Evolutionary conservation across 2,888 invertebrate genomes (phyloP).

Genomic region (Papilio demoleus): DNA sequence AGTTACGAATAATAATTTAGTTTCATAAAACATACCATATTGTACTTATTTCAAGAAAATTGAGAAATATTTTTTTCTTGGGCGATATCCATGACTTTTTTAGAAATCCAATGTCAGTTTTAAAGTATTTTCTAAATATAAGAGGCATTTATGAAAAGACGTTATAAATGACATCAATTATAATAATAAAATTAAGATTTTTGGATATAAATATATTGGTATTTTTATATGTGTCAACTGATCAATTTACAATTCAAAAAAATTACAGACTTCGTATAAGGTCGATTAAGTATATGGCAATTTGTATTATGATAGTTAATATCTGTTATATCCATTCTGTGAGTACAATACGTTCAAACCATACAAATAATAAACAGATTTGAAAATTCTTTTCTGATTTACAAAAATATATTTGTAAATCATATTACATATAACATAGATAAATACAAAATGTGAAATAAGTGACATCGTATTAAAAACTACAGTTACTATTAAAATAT

Average conservation of each 20-base stretch:
- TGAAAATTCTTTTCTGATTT: slow-evolving; percentile 2
- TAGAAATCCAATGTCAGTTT: slow-evolving; percentile 25
- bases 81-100: slow-evolving; percentile 28
- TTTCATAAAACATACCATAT: neutral
- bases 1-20: neutral
- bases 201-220: too few relatives aligned
- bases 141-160: slow-evolving; percentile 36
- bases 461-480: too few relatives aligned
- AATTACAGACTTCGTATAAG: neutral
- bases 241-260: neutral
- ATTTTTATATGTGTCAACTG: too few relatives aligned
- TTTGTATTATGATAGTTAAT: too few relatives aligned
- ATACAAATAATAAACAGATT: too few relatives aligned
- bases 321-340: too few relatives aligned
- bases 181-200: slow-evolving; percentile 2
- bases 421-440: too few relatives aligned
- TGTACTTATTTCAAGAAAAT: neutral
- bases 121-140: slow-evolving; percentile 10
- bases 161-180: slow-evolving; percentile 23
- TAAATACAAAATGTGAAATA: too few relatives aligned
- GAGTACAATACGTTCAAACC: too few relatives aligned
- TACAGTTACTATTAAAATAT: too few relatives aligned
- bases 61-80: neutral
- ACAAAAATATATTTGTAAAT: too few relatives aligned
- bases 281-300: neutral